Evolutionary conservation across 2,797 vertebrate genomes (phyloP).

Genomic region (Prionace glauca): DNA sequence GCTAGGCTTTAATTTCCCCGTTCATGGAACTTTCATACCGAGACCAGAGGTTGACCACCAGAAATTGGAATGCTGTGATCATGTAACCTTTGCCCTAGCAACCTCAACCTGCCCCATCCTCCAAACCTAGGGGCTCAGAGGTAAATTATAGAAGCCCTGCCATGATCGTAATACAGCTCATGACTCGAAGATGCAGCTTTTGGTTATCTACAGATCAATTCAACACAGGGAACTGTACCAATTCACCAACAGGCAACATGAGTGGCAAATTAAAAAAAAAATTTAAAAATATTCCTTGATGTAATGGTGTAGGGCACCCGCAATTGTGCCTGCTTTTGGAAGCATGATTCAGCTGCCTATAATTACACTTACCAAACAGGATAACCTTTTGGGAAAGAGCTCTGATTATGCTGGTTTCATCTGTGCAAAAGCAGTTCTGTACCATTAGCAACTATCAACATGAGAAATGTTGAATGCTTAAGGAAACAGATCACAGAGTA

Average conservation of each 20-base stretch:
- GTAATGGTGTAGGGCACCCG: background rate
- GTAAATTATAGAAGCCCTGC: background rate
- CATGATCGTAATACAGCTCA: background rate
- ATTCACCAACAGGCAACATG: background rate
- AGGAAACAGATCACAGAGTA: background rate
- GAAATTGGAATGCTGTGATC: background rate
- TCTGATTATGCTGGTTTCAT: slow-evolving; percentile 24
- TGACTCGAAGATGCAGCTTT: background rate
- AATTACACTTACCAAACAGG: background rate
- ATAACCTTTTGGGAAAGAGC: background rate
- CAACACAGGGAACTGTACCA: background rate
- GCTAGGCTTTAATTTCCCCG: background rate
- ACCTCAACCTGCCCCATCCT: background rate
- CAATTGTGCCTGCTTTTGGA: slow-evolving; percentile 8
- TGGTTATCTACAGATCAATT: background rate
- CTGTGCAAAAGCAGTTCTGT: background rate
- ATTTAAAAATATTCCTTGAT: background rate
- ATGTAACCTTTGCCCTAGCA: background rate
- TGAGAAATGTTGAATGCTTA: background rate
- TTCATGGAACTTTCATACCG: background rate
- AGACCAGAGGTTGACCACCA: background rate
- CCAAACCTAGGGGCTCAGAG: background rate
- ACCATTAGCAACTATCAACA: background rate
- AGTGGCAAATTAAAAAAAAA: background rate
- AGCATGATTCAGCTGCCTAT: slow-evolving; percentile 2